These are phyloP conservation scores for Drosophila tani DNA, from an alignment of 1,140 invertebrate genomes.

Conservation along the genomic window DNA sequence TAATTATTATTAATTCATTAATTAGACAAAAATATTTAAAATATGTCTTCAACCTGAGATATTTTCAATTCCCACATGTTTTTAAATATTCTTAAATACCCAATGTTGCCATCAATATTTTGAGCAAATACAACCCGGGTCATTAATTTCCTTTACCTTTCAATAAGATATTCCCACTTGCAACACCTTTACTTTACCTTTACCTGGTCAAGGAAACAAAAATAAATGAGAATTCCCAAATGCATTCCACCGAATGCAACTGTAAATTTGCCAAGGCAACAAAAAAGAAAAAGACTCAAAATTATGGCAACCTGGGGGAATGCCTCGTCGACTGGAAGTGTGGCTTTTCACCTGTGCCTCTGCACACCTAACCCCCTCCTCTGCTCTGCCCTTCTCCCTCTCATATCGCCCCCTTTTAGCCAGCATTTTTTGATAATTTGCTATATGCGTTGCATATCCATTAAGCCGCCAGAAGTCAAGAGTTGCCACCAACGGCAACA, in stretches of 20 bases:
- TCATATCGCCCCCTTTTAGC: neutral
- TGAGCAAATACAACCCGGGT: too few species aligned
- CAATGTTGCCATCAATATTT: too few species aligned
- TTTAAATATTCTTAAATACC: neutral
- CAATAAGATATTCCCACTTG: neutral
- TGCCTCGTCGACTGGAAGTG: constrained; percentile 16
- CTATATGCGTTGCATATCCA: constrained; percentile 65
- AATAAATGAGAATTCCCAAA: constrained; percentile 22
- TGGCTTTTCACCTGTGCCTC: constrained; percentile 25
- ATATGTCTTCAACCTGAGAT: too few species aligned
- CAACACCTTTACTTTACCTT: neutral
- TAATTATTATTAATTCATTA: too few species aligned
- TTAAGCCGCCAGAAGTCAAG: constrained; percentile 57
- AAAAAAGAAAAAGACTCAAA: constrained; percentile 7
- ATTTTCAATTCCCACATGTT: too few species aligned
- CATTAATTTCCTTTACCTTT: neutral
- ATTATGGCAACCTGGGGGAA: constrained; percentile 25
- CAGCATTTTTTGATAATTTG: constrained; percentile 61
- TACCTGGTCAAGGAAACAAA: constrained; percentile 2
- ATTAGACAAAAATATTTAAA: too few species aligned
- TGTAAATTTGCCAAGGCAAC: constrained; percentile 44
- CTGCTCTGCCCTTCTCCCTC: neutral
- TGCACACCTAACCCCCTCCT: constrained; percentile 21
- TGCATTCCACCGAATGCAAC: constrained; percentile 34
- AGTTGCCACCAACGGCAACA: constrained; percentile 26